Percentiles rank a stretch among this genome's conserved stretches.
Evolutionary conservation across 2,888 invertebrate genomes (phyloP).

Genomic region (Brachypalpus laphriformis): DNA sequence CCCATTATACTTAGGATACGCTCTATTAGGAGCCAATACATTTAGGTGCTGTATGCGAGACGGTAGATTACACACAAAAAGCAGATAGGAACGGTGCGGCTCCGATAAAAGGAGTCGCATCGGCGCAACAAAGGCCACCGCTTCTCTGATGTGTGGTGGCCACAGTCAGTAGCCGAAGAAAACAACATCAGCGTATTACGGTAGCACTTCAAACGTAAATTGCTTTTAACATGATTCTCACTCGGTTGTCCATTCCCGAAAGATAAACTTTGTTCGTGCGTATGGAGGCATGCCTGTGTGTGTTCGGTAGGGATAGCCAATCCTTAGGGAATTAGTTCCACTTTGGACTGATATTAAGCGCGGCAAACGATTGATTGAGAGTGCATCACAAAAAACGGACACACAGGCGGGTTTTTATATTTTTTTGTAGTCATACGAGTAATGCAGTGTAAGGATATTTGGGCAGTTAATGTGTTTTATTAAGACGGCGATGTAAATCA

Average conservation of each 20-base stretch:
- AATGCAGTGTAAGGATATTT: conserved; percentile 28
- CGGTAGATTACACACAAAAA: conserved; percentile 58
- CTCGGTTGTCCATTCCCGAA: conserved; percentile 64
- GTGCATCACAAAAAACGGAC: not conserved
- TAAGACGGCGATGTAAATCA: conserved; percentile 32
- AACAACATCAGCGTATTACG: conserved; percentile 81
- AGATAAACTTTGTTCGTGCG: conserved; percentile 57
- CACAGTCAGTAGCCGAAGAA: conserved; percentile 48
- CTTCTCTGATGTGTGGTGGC: conserved; percentile 51
- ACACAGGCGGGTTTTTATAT: not conserved
- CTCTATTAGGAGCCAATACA: conserved; percentile 72
- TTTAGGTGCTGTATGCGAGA: conserved; percentile 71
- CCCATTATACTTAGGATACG: conserved; percentile 72
- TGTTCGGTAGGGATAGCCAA: conserved; percentile 15
- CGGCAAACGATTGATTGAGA: conserved; percentile 59
- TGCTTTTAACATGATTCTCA: conserved; percentile 78
- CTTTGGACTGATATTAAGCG: conserved; percentile 55
- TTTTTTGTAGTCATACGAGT: conserved; percentile 9
- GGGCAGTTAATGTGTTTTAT: conserved; percentile 32
- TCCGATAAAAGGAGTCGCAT: conserved; percentile 64
- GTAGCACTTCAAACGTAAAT: conserved; percentile 82
- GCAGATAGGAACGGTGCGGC: conserved; percentile 60
- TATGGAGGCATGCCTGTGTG: not conserved
- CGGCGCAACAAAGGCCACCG: conserved; percentile 67
- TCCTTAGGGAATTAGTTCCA: conserved; percentile 70